Conservation (phyloP, 2,797 vertebrate genomes). For the Aldrovandia affinis region DNA sequence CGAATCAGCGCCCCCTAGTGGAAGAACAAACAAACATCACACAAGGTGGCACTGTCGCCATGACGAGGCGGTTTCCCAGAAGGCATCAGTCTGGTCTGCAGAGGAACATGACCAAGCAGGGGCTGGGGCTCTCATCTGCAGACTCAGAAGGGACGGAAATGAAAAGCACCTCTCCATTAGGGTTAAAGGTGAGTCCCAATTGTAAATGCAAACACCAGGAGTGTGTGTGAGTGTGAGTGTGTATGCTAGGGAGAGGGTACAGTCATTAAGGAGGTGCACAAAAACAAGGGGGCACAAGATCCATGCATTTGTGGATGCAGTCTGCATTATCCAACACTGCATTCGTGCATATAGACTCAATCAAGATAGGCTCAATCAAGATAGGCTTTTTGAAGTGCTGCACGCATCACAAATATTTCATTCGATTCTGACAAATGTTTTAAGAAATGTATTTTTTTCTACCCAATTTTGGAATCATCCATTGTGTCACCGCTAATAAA, state of each 20-base stretch:
- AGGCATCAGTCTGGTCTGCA: too few relatives aligned
- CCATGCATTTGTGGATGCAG: background rate
- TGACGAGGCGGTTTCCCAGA: too few relatives aligned
- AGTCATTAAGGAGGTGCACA: background rate
- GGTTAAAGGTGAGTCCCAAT: background rate
- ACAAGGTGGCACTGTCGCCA: too few relatives aligned
- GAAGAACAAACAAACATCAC: too few relatives aligned
- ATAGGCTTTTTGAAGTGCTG: too few relatives aligned
- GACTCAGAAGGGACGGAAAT: background rate
- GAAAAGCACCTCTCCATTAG: background rate
- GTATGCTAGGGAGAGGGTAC: too few relatives aligned
- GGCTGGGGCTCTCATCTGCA: too few relatives aligned
- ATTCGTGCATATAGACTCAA: too few relatives aligned
- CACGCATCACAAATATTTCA: background rate
- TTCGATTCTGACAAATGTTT: background rate
- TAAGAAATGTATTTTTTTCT: background rate
- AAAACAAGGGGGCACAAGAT: background rate
- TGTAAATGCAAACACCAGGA: background rate
- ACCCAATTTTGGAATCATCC: background rate
- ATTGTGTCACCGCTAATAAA: too few relatives aligned
- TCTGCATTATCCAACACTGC: background rate
- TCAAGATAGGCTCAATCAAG: too few relatives aligned
- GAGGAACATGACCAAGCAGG: too few relatives aligned
- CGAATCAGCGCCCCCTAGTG: too few relatives aligned
- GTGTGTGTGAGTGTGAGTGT: background rate